Evolutionary conservation across 2,888 invertebrate species (phyloP), one percentile per base, ranked within the genome.

Genomic region (Hydrotaea diabolus): DNA sequence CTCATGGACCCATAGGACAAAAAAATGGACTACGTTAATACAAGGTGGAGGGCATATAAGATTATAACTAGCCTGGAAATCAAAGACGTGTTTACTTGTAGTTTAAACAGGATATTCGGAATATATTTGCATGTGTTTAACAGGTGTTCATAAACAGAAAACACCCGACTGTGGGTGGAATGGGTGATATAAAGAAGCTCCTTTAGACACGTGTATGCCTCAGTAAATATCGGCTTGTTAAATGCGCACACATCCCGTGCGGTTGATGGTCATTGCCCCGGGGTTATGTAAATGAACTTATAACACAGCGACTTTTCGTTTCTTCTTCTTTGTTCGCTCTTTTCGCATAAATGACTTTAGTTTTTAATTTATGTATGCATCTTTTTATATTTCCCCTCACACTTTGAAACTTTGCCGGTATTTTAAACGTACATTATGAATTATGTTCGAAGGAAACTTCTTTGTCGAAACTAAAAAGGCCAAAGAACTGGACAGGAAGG

Each of bases 221-320:
- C 36, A 64, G 31, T 43, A 26, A 19, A 39, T 55, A 39, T 7
- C 49, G 31, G 36, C 2, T 36, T 4, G 39, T 49, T 26, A 64
- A 55, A 55, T 55, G 53, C 9, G 36, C 15, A 5, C 8, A 39
- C 39, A 39, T 55, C 64, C 26, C 59, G 71, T 77, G 71, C 43
- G 59, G 15, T 46, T 69, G 46, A 15, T 69, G 80, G 75, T 46
- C 75, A 71, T 59, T 75, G 66, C 69, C 80, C 79, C 74, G 69
- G 21, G 75, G 80, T 69, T 62, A 76, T 76, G 36, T 49, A 75
- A 80, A 71, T 76, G 49, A 69, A 80, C 46, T 71, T 72, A 71
- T 59, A 72, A 69, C 46, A 46, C 69, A 69, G 21, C 21, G 69
- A 46, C 23, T 23, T 69, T 69, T 66, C 17, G 15, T 8, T 26